Base-by-base conservation (phyloP, 2,888 invertebrate genomes). In the Eristalis pertinax region DNA sequence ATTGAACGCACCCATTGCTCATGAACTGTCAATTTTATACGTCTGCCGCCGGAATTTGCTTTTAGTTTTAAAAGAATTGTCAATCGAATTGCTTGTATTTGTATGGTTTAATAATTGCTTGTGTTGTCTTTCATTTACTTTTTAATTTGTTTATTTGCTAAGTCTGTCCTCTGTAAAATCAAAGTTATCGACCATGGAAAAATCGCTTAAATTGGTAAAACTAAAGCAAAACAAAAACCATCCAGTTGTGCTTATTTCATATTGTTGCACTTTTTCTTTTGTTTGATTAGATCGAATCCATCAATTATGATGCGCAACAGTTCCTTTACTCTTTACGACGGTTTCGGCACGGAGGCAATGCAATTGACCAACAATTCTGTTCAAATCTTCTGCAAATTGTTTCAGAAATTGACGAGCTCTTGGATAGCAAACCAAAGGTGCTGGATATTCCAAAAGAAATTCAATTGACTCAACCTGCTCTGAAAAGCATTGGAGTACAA, bases 311-410 rank as follows among this genome's bases (percentile, higher is more conserved):
- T 1, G 60, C 58, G 22, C 60, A 60, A 70, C 70, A 70, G 38
- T 70, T 70, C 7, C 50, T 69, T 15, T n/a, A 4, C 0, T 29
- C 50, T n/a, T 56, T 69, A 29, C n/a, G n/a, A 8, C 26, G 50
- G 13, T 69, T 69, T n/a, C 68, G 68, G 1, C 11, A 69, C 3
- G 11, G 50, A 8, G 24, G 5, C 19, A 26, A 19, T 22, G 50
- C 50, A n/a, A 78, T 91, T 60, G 92, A 92, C 89, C 85, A 89
- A 13, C 81, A 89, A n/a, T 84, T 92, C 15, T 79, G 89, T 1
- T 77, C 89, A 15, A 65, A 89, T 1, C 87, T 92, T 4, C 90
- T 90, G 60, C 89, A 90, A 5, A 90, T 92, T 72, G 89, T 92
- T 41, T 68, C 78, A 15, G 90, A 90, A 0, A 91, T 92, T 67